phyloP scores from a whole-genome alignment of 2,888 invertebrate species.

The Acronicta aceris region DNA sequence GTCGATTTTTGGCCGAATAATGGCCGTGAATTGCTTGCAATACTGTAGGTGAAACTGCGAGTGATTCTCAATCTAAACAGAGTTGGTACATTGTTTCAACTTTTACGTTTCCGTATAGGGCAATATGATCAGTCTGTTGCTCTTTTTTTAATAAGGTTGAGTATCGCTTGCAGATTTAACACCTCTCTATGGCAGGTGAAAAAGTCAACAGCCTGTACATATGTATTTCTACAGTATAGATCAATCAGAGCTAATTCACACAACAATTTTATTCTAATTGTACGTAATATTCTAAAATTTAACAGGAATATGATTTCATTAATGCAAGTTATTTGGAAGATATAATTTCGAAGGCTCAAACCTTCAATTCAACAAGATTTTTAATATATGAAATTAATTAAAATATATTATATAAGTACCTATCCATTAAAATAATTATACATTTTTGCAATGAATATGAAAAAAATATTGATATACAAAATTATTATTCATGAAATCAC shows the following conservation, averaged over 20 bases:
- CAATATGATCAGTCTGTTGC: too few species aligned
- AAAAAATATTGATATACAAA: neutral
- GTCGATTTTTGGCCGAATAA: neutral
- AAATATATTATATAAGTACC: too few species aligned
- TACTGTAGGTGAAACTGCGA: too few species aligned
- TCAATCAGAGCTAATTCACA: constrained; percentile 1
- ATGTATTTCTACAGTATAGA: constrained; percentile 7
- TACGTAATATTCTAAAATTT: constrained; percentile 1
- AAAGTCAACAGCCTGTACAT: neutral
- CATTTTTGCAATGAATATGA: neutral
- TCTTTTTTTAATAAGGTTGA: too few species aligned
- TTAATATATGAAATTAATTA: too few species aligned
- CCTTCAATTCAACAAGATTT: too few species aligned
- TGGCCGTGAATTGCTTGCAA: too few species aligned
- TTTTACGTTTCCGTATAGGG: neutral
- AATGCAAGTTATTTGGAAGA: too few species aligned
- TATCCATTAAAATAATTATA: too few species aligned
- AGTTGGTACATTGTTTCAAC: neutral
- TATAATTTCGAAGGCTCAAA: too few species aligned
- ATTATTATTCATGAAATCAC: neutral
- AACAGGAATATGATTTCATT: neutral
- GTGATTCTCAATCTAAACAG: neutral
- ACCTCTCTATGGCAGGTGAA: neutral
- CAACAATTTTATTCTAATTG: neutral
- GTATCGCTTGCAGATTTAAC: neutral